These are phyloP conservation scores for Phycodurus eques DNA, from an alignment of 2,113 vertebrate species.

Conservation along the genomic window DNA sequence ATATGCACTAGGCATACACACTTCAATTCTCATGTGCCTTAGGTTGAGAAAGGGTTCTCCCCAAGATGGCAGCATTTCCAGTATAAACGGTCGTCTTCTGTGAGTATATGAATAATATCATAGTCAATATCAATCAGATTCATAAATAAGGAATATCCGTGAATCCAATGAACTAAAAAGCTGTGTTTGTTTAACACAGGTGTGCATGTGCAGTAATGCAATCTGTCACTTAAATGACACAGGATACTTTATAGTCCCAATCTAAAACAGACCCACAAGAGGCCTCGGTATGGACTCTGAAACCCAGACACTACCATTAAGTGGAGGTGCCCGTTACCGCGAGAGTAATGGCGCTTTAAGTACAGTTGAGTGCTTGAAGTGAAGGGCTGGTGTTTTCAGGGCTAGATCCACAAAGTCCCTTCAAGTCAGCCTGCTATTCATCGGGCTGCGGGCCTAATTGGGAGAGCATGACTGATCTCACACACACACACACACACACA, in stretches of 20 bases:
- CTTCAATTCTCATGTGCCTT: neutral
- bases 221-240: neutral
- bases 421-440: slow-evolving; percentile 50
- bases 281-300: slow-evolving; percentile 28
- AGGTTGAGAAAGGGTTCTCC: neutral
- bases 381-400: neutral
- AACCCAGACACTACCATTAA: slow-evolving; percentile 49
- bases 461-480: slow-evolving; percentile 64
- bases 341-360: slow-evolving; percentile 43
- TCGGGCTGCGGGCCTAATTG: slow-evolving; percentile 48
- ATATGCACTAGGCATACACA: too few species aligned
- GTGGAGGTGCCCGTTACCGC: slow-evolving; percentile 46
- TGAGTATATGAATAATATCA: neutral
- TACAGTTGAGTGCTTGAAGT: slow-evolving; percentile 31
- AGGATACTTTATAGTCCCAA: neutral
- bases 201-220: neutral
- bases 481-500: slow-evolving; percentile 2
- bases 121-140: neutral
- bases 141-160: neutral
- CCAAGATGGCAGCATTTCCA: neutral
- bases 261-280: slow-evolving; percentile 22
- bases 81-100: neutral
- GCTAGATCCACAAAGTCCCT: slow-evolving; percentile 37
- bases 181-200: neutral
- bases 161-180: neutral